phyloP scores from a whole-genome alignment of 1,140 invertebrate species.

The Bombus superbus region DNA sequence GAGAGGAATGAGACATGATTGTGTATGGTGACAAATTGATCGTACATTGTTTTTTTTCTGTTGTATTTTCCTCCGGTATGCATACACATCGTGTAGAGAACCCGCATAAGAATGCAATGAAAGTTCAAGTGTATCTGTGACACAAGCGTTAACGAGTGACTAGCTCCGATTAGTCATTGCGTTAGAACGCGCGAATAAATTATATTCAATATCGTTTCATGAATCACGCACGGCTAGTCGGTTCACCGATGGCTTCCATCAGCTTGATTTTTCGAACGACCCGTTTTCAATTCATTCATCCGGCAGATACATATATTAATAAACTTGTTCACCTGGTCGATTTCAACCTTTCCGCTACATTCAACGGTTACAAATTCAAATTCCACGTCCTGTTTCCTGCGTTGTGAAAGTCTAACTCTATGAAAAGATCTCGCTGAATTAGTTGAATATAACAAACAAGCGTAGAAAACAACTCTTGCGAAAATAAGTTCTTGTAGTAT shows the following conservation, averaged over 20 bases:
- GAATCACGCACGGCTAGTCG: conserved; percentile 19
- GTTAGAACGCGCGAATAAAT: conserved; percentile 43
- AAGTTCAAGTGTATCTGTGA: conserved; percentile 50
- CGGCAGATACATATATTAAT: background rate
- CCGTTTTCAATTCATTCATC: background rate
- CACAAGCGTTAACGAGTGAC: background rate
- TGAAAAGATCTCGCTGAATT: background rate
- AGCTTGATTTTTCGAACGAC: background rate
- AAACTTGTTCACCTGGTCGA: conserved; percentile 15
- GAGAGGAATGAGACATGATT: background rate
- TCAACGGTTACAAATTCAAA: background rate
- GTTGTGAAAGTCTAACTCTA: background rate
- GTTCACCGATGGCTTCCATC: background rate
- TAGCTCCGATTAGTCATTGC: conserved; percentile 42
- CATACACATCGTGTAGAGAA: conserved; percentile 7
- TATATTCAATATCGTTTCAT: conserved; percentile 37
- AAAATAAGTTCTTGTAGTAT: background rate
- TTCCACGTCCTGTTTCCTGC: background rate
- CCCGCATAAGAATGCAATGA: conserved; percentile 31
- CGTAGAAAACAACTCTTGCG: background rate
- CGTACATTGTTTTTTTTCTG: background rate
- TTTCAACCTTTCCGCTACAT: background rate
- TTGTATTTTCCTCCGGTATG: background rate
- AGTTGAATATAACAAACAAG: background rate
- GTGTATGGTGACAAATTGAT: background rate